Evolutionary conservation across 37 sponge, comb jelly and placozoan species (phyloP), one percentile per base, ranked within the genome.

Genomic region (Diacarnus erythraeanus): DNA sequence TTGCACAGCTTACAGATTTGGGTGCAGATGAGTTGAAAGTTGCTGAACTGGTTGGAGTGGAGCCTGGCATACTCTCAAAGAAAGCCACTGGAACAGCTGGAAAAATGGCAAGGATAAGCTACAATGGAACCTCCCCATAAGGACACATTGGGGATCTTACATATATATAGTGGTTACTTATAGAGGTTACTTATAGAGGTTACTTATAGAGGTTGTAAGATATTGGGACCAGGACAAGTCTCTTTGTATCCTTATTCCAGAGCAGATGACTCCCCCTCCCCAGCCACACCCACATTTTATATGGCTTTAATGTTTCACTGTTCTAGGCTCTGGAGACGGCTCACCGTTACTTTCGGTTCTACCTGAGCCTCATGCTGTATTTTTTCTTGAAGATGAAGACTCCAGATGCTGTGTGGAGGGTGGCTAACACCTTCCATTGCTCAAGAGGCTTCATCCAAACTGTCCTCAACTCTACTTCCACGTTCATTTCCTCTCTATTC

Each of bases 381-480:
- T 57, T 25, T 43, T 47, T 96, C 39, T 79, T 96, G 51, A 66
- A 66, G 65, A 47, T 61, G 3, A 77, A 71, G 66, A 67, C 56
- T 59, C 38, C 42, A 0, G 39, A 77, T 38, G 88, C 88, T 0
- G 73, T 96, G 47, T 96, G 96, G 96, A 43, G 2, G 36, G 88
- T 89, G 30, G 87, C 96, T 4, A 79, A 89, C 31, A 36, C 57
- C 75, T 96, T 96, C 80, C 69, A 80, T 10, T 92, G 93, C 36
- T 86, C 87, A 33, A 44, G 96, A 59, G 96, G 96, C 21, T 96
- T 89, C 57, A 67, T 92, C 2, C 96, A 96, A 72, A 80, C 57
- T 36, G 38, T 84, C 17, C 38, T 96, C 6, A 82, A 83, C 40
- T 87, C 93, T 37, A 66, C 81, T 27, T 78, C 90, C 23, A 77